phyloP scores from a whole-genome alignment of 2,888 invertebrate species.

The Bugula neritina region DNA sequence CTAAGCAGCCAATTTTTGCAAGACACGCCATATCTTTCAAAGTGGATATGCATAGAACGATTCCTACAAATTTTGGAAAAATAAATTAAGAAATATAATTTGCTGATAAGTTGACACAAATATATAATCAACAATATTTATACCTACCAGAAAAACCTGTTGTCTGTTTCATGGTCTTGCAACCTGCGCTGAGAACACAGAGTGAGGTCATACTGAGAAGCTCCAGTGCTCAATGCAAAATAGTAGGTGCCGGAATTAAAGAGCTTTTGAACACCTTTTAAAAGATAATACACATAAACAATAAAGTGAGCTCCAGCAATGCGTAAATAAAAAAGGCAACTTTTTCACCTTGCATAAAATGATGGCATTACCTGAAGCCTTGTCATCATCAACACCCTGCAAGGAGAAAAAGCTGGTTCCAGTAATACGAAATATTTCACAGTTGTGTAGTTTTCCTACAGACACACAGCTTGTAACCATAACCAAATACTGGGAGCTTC shows the following conservation, averaged over 20 bases:
- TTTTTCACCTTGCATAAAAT: constrained; percentile 6
- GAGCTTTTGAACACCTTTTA: constrained; percentile 63
- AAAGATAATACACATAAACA: background rate
- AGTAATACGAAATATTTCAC: constrained; percentile 89
- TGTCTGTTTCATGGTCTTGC: constrained; percentile 75
- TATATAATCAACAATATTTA: background rate
- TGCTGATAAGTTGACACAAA: too few species aligned
- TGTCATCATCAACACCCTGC: constrained; percentile 29
- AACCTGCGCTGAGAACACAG: constrained; percentile 84
- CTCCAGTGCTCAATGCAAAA: constrained; percentile 72
- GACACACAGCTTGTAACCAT: constrained; percentile 93
- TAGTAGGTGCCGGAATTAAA: constrained; percentile 98
- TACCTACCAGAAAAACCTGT: constrained; percentile 87
- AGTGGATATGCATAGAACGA: constrained; percentile 85
- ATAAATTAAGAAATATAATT: too few species aligned
- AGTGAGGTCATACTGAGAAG: constrained; percentile 75
- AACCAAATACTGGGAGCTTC: constrained; percentile 62
- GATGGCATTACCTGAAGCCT: background rate
- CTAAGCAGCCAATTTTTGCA: constrained; percentile 85
- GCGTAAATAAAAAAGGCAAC: too few species aligned
- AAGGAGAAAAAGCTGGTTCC: constrained; percentile 85
- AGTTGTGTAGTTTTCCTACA: constrained; percentile 83
- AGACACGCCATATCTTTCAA: constrained; percentile 84
- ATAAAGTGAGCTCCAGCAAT: too few species aligned
- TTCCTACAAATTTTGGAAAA: constrained; percentile 72